A percentile compares a stretch with the other conserved stretches of the same genome.
These are phyloP conservation scores for Acestrorhynchus altus DNA, from an alignment of 2,797 vertebrate species.

Conservation along the genomic window DNA sequence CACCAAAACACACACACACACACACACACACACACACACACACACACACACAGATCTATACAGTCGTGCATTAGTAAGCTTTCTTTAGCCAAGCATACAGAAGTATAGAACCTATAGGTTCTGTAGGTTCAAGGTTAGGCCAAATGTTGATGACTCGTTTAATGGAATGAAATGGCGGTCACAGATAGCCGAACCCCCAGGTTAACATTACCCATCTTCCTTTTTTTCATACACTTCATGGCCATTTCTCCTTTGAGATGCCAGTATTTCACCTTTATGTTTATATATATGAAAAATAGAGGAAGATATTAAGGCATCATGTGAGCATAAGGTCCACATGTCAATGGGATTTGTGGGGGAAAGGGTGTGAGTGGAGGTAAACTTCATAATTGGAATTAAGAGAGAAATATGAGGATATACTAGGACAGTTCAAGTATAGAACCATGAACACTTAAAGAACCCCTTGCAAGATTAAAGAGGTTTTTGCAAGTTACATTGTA, in stretches of 20 bases:
- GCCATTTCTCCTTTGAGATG: slow-evolving; percentile 4
- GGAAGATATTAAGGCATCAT: not conserved
- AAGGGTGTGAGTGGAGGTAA: too few species aligned
- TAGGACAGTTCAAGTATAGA: too few species aligned
- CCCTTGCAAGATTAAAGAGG: too few species aligned
- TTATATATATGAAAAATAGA: not conserved
- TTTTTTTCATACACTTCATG: not conserved
- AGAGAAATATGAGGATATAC: too few species aligned
- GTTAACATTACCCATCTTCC: slow-evolving; percentile 23
- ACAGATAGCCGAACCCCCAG: slow-evolving; percentile 1
- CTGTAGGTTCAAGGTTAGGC: slow-evolving; percentile 13
- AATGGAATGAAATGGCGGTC: slow-evolving; percentile 39
- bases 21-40: not conserved
- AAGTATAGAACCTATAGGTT: too few species aligned
- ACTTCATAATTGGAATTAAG: too few species aligned
- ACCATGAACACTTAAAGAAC: too few species aligned
- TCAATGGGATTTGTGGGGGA: too few species aligned
- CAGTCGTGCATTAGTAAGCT: too few species aligned
- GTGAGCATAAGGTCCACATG: too few species aligned
- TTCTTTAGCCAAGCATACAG: slow-evolving; percentile 4
- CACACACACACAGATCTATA: not conserved
- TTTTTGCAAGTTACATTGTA: too few species aligned
- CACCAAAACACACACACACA: not conserved
- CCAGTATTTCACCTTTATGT: slow-evolving; percentile 5
- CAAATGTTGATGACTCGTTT: slow-evolving; percentile 33